Evolutionary conservation across 1,140 invertebrate genomes (phyloP), one percentile per base, ranked within the genome.

Genomic region (Hylaeus volcanicus): DNA sequence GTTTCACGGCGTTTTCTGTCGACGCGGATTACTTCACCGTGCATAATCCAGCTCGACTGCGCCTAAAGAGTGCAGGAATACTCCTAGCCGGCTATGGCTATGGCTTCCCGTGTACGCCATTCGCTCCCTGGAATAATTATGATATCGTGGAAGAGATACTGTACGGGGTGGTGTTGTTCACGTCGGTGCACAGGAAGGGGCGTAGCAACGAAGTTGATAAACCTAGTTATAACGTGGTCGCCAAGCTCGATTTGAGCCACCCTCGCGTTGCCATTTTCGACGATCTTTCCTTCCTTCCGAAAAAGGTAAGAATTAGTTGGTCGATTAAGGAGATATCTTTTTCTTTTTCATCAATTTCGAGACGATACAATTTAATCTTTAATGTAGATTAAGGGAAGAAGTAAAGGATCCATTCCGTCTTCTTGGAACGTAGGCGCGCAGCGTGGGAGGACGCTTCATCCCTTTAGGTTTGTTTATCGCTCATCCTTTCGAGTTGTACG

Each of bases 171-270:
- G 83, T 84, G 76, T 1, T 11, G 61, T 76, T 76, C 78, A 68
- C 68, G 63, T 55, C 73, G 78, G 66, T 60, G 82, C 58, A 73
- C 69, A 74, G 85, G 63, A 86, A 86, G 81, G 68, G 75, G 69
- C 76, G 68, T 75, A 73, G 41, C 69, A 53, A 63, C 12, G 66
- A 43, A 79, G 68, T 86, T 83, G 81, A 86, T 86, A 86, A 86
- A 86, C 72, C 73, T 71, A 83, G 81, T 84, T 79, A 55, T 84
- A 84, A 81, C 41, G 72, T 56, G 72, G 66, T 56, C 75, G 58
- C 65, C 58, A 43, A 5, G 65, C 26, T 60, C 81, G 74, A 56
- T 61, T 83, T 84, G 76, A 85, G 76, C 45, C n/a, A 2, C 41
- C n/a, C 45, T 37, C 76, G 41, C 68, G n/a, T 37, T 6, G 9